A percentile compares a stretch with the other conserved stretches of the same genome.
These are phyloP conservation scores for Eristalinus sepulchralis DNA, from an alignment of 2,888 invertebrate species.

Conservation along the genomic window DNA sequence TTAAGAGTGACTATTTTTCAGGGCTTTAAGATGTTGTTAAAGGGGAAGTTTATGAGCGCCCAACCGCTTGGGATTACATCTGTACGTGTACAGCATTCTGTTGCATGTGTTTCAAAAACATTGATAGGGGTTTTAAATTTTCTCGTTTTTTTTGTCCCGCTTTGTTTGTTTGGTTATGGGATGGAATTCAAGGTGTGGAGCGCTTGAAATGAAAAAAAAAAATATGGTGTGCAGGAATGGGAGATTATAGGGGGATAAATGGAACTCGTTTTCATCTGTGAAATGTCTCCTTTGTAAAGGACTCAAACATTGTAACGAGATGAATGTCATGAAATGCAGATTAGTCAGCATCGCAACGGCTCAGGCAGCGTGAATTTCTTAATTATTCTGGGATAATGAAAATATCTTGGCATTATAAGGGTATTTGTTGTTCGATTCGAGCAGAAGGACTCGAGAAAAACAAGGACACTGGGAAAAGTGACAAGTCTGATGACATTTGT, in stretches of 20 bases:
- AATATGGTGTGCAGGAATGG: background rate
- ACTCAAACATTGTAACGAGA: background rate
- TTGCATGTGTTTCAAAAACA: slow-evolving; percentile 2
- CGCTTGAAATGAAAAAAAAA: background rate
- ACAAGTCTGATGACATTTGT: background rate
- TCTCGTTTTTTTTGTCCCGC: background rate
- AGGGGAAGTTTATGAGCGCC: slow-evolving; percentile 40
- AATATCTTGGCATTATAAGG: background rate
- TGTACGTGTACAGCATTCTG: background rate
- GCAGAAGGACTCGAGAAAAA: no score
- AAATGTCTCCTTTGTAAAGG: background rate
- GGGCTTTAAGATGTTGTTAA: slow-evolving; percentile 18
- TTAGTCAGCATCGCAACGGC: background rate
- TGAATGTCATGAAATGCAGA: background rate
- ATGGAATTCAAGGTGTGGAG: background rate
- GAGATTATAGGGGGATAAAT: background rate
- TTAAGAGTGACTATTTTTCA: slow-evolving; percentile 27
- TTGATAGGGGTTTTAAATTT: slow-evolving; percentile 1
- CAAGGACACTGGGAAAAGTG: no score
- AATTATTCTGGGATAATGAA: background rate
- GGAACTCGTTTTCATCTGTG: background rate
- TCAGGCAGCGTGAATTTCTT: background rate
- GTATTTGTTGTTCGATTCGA: background rate
- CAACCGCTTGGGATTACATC: background rate
- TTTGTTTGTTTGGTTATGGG: background rate